Evolutionary conservation across 2,113 vertebrate species (phyloP).

Genomic region (Cheirogaleus medius): DNA sequence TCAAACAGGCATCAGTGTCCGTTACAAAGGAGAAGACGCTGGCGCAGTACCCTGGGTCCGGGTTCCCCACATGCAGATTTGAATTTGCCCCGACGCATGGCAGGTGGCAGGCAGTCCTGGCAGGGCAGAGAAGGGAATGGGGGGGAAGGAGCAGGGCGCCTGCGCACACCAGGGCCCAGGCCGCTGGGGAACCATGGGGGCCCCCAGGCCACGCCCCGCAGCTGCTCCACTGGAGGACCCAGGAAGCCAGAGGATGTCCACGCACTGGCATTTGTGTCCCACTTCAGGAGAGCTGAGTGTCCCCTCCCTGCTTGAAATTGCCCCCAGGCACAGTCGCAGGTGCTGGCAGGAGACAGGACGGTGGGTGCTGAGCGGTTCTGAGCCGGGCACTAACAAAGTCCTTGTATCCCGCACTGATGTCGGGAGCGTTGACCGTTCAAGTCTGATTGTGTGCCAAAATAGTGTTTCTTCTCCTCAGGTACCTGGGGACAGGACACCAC

Average conservation of each 20-base stretch:
- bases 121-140: too few species aligned
- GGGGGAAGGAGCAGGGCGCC: not conserved
- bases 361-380: rapidly evolving
- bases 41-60: not conserved
- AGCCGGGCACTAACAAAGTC: rapidly evolving
- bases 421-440: not conserved
- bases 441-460: rapidly evolving
- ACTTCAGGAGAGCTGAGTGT: not conserved
- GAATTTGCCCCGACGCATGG: too few species aligned
- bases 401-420: rapidly evolving
- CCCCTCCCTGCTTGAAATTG: not conserved
- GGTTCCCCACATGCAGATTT: not conserved
- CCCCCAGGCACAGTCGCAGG: not conserved
- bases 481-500: too few species aligned
- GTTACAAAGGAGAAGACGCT: not conserved
- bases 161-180: too few species aligned
- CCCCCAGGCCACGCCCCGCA: rapidly evolving
- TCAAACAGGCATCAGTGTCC: not conserved
- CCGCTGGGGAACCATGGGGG: not conserved
- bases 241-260: not conserved
- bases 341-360: rapidly evolving
- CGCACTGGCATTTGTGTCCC: rapidly evolving
- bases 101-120: not conserved
- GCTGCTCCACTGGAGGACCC: not conserved
- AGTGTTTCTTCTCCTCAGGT: not conserved